Evolutionary conservation across 1,140 invertebrate genomes (phyloP).

Genomic region (Calliopsis andreniformis): DNA sequence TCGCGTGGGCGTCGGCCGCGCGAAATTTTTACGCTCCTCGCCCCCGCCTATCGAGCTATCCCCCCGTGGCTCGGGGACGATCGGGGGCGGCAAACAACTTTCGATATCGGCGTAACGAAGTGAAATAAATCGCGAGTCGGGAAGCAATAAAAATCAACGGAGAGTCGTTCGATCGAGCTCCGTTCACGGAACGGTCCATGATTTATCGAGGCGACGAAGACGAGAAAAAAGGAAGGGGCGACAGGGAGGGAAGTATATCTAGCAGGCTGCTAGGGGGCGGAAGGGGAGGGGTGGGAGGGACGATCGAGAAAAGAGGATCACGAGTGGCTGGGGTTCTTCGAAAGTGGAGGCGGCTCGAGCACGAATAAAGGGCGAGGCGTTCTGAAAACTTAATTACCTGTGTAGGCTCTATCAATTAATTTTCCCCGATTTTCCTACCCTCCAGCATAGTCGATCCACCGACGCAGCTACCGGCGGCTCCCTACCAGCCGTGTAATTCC

Average conservation of each 20-base stretch:
- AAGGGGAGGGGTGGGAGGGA: slow-evolving; percentile 37
- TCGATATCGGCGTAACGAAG: slow-evolving; percentile 64
- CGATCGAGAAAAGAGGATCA: slow-evolving; percentile 56
- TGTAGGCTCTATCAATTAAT: slow-evolving; percentile 81
- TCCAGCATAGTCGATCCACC: slow-evolving; percentile 45
- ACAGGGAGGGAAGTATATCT: too few species aligned
- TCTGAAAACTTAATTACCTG: slow-evolving; percentile 81
- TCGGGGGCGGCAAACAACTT: slow-evolving; percentile 49
- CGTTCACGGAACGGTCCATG: slow-evolving; percentile 50
- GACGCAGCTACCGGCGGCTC: slow-evolving; percentile 37
- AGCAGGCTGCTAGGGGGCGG: neutral
- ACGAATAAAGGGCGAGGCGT: slow-evolving; percentile 74
- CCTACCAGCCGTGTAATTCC: slow-evolving; percentile 74
- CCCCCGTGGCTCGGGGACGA: neutral
- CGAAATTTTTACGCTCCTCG: slow-evolving; percentile 48
- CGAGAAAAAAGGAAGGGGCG: neutral
- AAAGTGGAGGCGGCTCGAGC: slow-evolving; percentile 24
- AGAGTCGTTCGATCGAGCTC: slow-evolving; percentile 50
- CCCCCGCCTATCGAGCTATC: slow-evolving; percentile 6
- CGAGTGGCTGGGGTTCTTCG: slow-evolving; percentile 30
- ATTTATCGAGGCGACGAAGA: slow-evolving; percentile 55
- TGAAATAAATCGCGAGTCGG: slow-evolving; percentile 60
- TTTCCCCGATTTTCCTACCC: slow-evolving; percentile 77
- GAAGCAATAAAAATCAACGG: slow-evolving; percentile 60
- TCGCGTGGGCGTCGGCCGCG: slow-evolving; percentile 52